Evolutionary conservation across 2,888 invertebrate species (phyloP).

Genomic region (Eupithecia subumbrata): DNA sequence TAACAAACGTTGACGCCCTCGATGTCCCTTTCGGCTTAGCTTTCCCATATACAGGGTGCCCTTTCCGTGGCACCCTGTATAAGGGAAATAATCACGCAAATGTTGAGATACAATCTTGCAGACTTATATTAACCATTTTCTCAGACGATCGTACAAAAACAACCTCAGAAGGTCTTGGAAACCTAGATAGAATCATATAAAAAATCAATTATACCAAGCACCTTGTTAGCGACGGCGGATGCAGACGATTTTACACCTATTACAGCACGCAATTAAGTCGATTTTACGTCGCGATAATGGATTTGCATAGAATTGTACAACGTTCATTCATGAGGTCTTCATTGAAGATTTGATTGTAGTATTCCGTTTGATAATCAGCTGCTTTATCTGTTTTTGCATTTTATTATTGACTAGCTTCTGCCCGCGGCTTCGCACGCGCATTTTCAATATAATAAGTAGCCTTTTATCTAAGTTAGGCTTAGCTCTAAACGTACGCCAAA

Average conservation of each 20-base stretch:
- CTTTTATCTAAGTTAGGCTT: too few relatives aligned
- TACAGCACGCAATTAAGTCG: constrained; percentile 68
- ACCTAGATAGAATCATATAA: constrained; percentile 40
- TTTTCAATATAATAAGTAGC: too few relatives aligned
- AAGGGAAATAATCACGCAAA: not conserved
- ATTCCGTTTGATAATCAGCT: constrained; percentile 32
- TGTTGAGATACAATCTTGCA: constrained; percentile 1
- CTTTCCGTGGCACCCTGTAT: not conserved
- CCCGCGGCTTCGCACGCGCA: too few relatives aligned
- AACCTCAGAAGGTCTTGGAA: constrained; percentile 37
- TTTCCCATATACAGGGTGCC: too few relatives aligned
- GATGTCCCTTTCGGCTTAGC: too few relatives aligned
- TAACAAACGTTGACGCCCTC: too few relatives aligned
- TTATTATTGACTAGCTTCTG: not conserved
- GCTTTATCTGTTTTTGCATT: constrained; percentile 35
- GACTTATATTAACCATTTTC: not conserved
- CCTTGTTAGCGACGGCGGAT: constrained; percentile 59
- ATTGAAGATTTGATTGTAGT: constrained; percentile 40
- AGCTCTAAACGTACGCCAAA: too few relatives aligned
- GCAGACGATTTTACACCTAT: constrained; percentile 69
- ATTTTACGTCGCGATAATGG: constrained; percentile 67
- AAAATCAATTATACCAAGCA: constrained; percentile 40
- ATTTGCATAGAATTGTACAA: constrained; percentile 75
- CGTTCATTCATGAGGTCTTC: constrained; percentile 65
- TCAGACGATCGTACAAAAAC: not conserved